A percentile compares a stretch with the other conserved stretches of the same genome.
Conservation (phyloP, 2,113 vertebrate species). For the Hiodon tergisus region DNA sequence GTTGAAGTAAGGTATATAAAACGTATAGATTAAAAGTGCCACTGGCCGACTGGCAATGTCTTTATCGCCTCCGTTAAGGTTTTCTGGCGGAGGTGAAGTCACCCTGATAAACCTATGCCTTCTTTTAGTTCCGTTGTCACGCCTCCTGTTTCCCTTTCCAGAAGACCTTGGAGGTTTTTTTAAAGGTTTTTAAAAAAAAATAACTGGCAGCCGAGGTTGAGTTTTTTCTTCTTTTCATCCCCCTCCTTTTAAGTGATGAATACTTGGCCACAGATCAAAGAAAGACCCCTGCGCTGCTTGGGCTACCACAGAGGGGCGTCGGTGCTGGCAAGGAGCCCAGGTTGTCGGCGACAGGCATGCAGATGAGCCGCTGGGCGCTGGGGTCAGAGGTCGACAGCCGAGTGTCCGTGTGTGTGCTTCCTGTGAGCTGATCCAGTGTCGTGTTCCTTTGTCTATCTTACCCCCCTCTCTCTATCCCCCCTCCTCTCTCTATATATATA, state of each 20-base stretch:
- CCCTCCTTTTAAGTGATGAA: conserved; percentile 83
- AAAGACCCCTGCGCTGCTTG: conserved; percentile 64
- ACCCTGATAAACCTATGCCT: conserved; percentile 45
- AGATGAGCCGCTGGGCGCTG: conserved; percentile 65
- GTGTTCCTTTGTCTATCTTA: conserved; percentile 31
- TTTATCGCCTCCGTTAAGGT: conserved; percentile 33
- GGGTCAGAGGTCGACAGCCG: conserved; percentile 69
- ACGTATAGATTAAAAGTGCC: conserved; percentile 32
- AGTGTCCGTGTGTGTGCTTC: conserved; percentile 60
- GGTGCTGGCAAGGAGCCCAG: conserved; percentile 68
- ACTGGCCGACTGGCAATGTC: conserved; percentile 43
- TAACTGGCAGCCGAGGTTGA: conserved; percentile 68
- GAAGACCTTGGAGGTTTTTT: conserved; percentile 55
- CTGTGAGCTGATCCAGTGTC: conserved; percentile 58
- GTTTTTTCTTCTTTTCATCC: conserved; percentile 61
- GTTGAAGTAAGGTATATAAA: too few relatives aligned
- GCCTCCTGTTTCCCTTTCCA: conserved; percentile 42
- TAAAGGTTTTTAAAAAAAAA: conserved; percentile 56
- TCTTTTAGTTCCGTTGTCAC: conserved; percentile 26
- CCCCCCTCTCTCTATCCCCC: conserved; percentile 28
- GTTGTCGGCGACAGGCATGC: conserved; percentile 63
- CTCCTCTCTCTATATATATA: conserved; percentile 8
- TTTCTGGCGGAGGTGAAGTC: conserved; percentile 44
- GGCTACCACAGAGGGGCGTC: conserved; percentile 72
- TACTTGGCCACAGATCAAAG: conserved; percentile 87